Percentiles rank a stretch among this genome's conserved stretches.
Evolutionary conservation across 2,888 invertebrate species (phyloP).

Genomic region (Drosophila nr. fundita): DNA sequence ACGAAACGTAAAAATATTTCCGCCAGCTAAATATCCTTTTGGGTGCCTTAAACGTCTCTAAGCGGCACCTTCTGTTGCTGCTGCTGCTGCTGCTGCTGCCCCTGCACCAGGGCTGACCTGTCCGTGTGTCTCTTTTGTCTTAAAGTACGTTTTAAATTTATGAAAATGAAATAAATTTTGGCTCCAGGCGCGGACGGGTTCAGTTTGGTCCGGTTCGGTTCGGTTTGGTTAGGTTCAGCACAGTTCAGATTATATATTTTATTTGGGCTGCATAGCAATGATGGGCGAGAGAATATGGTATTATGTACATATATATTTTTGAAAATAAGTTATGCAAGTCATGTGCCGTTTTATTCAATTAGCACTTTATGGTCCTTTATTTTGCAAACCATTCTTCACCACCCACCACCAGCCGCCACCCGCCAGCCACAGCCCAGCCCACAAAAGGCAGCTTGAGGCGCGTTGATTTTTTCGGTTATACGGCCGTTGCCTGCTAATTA

Average conservation of each 20-base stretch:
- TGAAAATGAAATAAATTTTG: slow-evolving; percentile 74
- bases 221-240: background rate
- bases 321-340: slow-evolving; percentile 83
- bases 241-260: slow-evolving; percentile 4
- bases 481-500: slow-evolving; percentile 79
- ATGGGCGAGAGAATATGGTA: slow-evolving; percentile 32
- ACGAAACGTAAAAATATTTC: slow-evolving; percentile 84
- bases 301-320: slow-evolving; percentile 50
- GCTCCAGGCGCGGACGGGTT: slow-evolving; percentile 68
- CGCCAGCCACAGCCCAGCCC: slow-evolving; percentile 4
- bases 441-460: slow-evolving; percentile 55
- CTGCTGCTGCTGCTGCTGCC: slow-evolving; percentile 20
- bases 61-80: slow-evolving; percentile 60
- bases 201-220: slow-evolving; percentile 2
- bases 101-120: background rate
- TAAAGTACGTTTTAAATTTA: slow-evolving; percentile 79
- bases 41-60: slow-evolving; percentile 73
- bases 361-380: slow-evolving; percentile 82
- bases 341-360: slow-evolving; percentile 84
- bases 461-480: slow-evolving; percentile 82
- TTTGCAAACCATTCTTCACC: slow-evolving; percentile 53
- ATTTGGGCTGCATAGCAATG: slow-evolving; percentile 65
- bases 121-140: slow-evolving; percentile 30
- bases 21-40: slow-evolving; percentile 82
- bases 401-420: background rate